These are phyloP conservation scores for Ganaspis sp. DNA, from an alignment of 1,140 invertebrate genomes.

Conservation along the genomic window DNA sequence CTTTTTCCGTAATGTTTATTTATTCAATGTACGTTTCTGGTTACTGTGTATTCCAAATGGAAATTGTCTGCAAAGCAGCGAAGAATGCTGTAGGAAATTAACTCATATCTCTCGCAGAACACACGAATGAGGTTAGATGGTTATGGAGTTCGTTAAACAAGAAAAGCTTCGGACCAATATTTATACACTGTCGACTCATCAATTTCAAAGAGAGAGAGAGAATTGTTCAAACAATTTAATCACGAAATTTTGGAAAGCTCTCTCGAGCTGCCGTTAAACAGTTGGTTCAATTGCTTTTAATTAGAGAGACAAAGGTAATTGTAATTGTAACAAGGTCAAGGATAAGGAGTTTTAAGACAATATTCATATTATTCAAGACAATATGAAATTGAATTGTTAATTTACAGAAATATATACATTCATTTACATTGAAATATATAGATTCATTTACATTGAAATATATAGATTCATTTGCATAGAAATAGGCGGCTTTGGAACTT, in stretches of 20 bases:
- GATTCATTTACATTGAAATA: no score
- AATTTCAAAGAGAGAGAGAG: background rate
- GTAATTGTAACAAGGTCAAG: no score
- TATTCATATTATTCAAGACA: no score
- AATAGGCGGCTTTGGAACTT: no score
- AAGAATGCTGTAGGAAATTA: constrained; percentile 6
- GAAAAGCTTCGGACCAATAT: background rate
- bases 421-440: no score
- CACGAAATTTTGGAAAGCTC: background rate
- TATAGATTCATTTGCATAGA: no score
- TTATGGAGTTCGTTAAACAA: constrained; percentile 6
- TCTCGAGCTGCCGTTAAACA: background rate
- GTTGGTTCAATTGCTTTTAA: no score
- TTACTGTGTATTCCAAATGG: background rate
- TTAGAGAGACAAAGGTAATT: no score
- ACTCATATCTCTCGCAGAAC: background rate
- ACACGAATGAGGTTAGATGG: background rate
- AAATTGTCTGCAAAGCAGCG: constrained; percentile 13
- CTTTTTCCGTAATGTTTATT: constrained; percentile 4
- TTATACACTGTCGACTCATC: background rate
- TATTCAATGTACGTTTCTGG: constrained; percentile 3
- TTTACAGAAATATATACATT: no score
- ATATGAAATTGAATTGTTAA: no score
- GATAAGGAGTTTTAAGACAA: no score
- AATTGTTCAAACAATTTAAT: background rate